Percentiles rank a stretch among this genome's conserved stretches.
phyloP scores from a whole-genome alignment of 2,113 vertebrate species.

The Gambusia holbrooki region DNA sequence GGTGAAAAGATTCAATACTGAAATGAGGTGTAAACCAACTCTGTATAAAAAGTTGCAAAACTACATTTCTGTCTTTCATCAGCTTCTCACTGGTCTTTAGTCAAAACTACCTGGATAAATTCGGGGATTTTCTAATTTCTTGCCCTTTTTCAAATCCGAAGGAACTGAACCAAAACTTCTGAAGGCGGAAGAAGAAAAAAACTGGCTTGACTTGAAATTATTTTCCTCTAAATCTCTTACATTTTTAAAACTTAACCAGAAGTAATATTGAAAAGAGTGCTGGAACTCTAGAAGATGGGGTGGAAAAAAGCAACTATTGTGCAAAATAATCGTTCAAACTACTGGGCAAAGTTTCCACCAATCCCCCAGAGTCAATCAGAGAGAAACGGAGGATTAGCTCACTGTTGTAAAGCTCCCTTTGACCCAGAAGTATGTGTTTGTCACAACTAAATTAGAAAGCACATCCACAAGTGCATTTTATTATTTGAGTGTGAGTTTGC shows the following conservation, averaged over 20 bases:
- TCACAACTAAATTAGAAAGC: slow-evolving; percentile 51
- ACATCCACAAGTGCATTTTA: slow-evolving; percentile 37
- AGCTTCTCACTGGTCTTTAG: slow-evolving; percentile 18
- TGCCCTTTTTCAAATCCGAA: slow-evolving; percentile 37
- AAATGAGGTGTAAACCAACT: no score
- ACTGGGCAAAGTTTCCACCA: slow-evolving; percentile 47
- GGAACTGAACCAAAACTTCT: slow-evolving; percentile 40
- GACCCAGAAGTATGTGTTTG: slow-evolving; percentile 62
- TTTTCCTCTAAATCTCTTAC: slow-evolving; percentile 30
- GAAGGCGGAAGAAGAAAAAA: slow-evolving; percentile 40
- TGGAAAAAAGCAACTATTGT: slow-evolving; percentile 49
- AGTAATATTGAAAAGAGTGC: slow-evolving; percentile 17
- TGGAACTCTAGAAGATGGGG: neutral
- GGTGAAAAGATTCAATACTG: no score
- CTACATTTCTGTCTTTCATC: neutral
- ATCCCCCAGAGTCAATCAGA: slow-evolving; percentile 61
- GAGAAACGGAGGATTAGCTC: slow-evolving; percentile 53
- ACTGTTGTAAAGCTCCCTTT: slow-evolving; percentile 60
- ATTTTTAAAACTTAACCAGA: slow-evolving; percentile 1
- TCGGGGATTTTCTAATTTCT: slow-evolving; percentile 54
- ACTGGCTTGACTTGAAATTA: slow-evolving; percentile 18
- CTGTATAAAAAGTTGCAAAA: neutral
- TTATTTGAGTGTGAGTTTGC: slow-evolving; percentile 8
- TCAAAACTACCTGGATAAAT: slow-evolving; percentile 13
- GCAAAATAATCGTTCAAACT: slow-evolving; percentile 36